Evolutionary conservation across 2,888 invertebrate species (phyloP), one percentile per base, ranked within the genome.

Genomic region (Sialis lutaria): DNA sequence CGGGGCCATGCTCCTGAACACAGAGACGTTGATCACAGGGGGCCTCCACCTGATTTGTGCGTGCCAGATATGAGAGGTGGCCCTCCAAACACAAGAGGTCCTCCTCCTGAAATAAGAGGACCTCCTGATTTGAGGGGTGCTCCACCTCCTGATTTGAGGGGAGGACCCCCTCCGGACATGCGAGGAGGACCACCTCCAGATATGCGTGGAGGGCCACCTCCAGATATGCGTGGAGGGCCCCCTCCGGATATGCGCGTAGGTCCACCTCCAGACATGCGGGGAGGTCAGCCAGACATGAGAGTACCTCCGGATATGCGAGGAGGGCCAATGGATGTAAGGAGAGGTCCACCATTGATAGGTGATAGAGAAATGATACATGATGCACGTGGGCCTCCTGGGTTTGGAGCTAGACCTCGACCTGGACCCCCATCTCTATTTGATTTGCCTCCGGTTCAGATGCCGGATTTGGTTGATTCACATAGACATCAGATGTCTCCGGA

Each of bases 41-140:
- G 56, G 12, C 53, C 54, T 22, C 53, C 50, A 6, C 51, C 50
- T n/a, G 49, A 52, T 43, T 53, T 53, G 33, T 53, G 51, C 42
- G 49, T 44, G 2, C 46, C 49, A 34, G 46, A 44, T 42, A 48
- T 46, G 39, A 45, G 47, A 32, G 48, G 52, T 33, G 35, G 50
- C 30, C 42, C 49, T 40, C 46, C 49, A 44, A 45, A 22, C 32
- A 37, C 40, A 32, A 30, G 45, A 31, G 42, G 42, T 31, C 42
- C 42, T 31, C 42, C 42, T n/a, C 31, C 31, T 40, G 34, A 22
- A 22, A 22, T 22, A 22, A 22, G 22, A 4, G 22, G 22, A 22
- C 22, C 22, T 2, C 2, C 4, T 2, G 22, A 22, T 4, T 2
- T 4, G 22, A 22, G 22, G 22, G 22, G 22, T 4, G 22, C 22